Base-by-base conservation (phyloP, 2,113 vertebrate genomes). In the Rhinoptilus africanus region DNA sequence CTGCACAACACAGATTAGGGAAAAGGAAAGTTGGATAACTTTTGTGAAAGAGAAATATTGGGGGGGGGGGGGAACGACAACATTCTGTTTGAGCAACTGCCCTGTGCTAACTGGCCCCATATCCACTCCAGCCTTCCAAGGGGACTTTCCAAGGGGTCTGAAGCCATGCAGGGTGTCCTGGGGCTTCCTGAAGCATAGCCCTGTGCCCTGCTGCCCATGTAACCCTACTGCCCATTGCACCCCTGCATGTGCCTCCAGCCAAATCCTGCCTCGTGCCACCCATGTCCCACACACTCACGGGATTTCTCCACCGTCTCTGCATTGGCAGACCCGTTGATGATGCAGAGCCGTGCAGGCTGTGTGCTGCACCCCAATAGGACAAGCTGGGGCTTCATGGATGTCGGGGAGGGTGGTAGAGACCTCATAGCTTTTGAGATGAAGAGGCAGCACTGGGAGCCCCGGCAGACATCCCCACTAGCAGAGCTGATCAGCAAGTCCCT, bases 71-170 rank as follows among this genome's bases (percentile, higher is more conserved):
- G n/a, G n/a, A n/a, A n/a, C n/a, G n/a, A n/a, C 47, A 54, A 23
- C 22, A 35, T 62, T 82, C 23, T 51, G 54, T 43, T 39, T 48
- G 48, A 82, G 66, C 19, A 82, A 81, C 9, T 8, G 6, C 16
- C 16, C 23, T 2, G 3, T 1, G 5, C 23, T 73, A 68, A 74
- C 28, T 57, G 20, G 21, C 4, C 21, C 1, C 0, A 0, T 35
- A 45, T 68, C 16, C 35, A 21, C 18, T 77, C n/a, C 10, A 8
- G 35, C 30, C 32, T 72, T 92, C 48, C 34, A 43, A 64, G 24
- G 32, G 28, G 32, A 41, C 41, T n/a, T 72, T 92, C 48, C 34
- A 43, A 64, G 24, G 32, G 28, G 32, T 12, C 41, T 67, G 56
- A 85, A 22, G 47, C 41, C 16, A 45, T 67, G 32, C 53, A 41